These are phyloP conservation scores for Thamnophis elegans DNA, from an alignment of 2,797 vertebrate species.

Conservation along the genomic window DNA sequence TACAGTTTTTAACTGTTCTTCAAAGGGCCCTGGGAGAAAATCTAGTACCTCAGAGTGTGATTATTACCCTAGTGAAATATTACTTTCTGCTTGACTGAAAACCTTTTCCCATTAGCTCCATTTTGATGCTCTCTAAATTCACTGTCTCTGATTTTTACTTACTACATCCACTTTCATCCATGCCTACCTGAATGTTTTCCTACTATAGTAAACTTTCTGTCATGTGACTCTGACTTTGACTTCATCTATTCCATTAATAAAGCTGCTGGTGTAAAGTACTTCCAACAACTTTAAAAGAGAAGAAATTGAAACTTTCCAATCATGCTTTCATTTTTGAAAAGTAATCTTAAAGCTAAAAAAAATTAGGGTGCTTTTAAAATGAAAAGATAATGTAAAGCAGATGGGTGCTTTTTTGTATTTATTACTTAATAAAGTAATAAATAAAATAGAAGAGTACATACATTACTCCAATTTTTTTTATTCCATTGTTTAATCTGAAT, in stretches of 20 bases:
- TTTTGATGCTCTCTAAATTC: neutral
- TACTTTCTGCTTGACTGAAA: neutral
- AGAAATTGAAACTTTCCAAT: neutral
- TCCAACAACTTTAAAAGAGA: neutral
- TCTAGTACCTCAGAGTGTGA: neutral
- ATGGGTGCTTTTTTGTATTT: neutral
- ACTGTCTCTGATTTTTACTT: neutral
- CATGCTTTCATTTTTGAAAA: neutral
- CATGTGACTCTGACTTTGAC: neutral
- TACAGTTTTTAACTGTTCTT: neutral
- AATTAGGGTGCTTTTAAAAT: neutral
- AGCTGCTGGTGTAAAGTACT: neutral
- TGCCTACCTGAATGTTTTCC: neutral
- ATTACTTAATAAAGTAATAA: neutral
- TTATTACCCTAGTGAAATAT: neutral
- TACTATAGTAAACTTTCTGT: neutral
- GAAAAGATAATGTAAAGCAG: neutral
- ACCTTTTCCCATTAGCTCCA: neutral
- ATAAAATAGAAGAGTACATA: neutral
- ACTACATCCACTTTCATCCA: neutral
- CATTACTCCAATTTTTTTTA: neutral
- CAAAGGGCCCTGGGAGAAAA: neutral
- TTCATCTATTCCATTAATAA: neutral
- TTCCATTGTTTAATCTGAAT: neutral
- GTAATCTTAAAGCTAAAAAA: neutral